Evolutionary conservation across 2,113 vertebrate genomes (phyloP).

Genomic region (Podarcis muralis): DNA sequence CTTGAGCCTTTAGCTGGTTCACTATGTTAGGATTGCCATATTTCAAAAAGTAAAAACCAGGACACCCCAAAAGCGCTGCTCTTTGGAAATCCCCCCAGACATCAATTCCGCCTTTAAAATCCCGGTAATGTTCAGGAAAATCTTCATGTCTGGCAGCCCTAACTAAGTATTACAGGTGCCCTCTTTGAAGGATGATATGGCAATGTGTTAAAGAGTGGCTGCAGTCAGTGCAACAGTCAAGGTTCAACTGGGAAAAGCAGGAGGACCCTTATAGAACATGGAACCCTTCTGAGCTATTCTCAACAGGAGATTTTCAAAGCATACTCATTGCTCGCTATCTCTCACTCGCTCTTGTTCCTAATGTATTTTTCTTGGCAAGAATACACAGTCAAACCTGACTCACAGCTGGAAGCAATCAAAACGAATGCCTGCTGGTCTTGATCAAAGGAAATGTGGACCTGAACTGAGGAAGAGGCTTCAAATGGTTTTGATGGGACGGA

Average conservation of each 20-base stretch:
- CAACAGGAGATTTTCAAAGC: not conserved
- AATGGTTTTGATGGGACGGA: not conserved
- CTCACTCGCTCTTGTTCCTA: not conserved
- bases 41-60: too few relatives aligned
- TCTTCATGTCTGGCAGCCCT: too few relatives aligned
- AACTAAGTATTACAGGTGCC: not conserved
- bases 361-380: not conserved
- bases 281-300: not conserved
- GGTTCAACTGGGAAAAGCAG: not conserved
- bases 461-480: not conserved
- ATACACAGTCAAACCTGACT: not conserved
- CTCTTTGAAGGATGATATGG: not conserved
- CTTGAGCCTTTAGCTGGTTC: not conserved
- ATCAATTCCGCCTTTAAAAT: too few relatives aligned
- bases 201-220: not conserved
- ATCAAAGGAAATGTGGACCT: not conserved
- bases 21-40: too few relatives aligned
- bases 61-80: too few relatives aligned
- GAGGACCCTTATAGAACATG: not conserved
- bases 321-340: not conserved
- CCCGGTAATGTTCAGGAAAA: too few relatives aligned
- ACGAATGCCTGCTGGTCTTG: not conserved
- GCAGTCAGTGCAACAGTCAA: not conserved
- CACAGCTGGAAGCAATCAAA: not conserved
- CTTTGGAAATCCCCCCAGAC: too few relatives aligned